A percentile compares a stretch with the other conserved stretches of the same genome.
Conservation (phyloP, 2,888 invertebrate species). For the Phalera bucephala region DNA sequence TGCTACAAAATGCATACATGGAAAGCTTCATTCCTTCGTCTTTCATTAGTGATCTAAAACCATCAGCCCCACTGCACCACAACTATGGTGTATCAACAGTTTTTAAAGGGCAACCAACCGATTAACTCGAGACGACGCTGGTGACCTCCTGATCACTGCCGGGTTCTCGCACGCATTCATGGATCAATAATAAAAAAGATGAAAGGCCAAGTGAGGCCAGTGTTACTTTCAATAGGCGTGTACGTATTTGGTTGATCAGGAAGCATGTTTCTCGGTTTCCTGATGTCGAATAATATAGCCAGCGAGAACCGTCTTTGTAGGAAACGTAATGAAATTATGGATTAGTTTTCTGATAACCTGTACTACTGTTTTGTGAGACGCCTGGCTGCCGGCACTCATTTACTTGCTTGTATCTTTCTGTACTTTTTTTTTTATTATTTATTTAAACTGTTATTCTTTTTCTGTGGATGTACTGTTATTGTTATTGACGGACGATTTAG, state of each 20-base stretch:
- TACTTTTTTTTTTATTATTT: no score
- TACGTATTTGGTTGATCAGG: conserved; percentile 57
- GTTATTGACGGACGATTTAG: no score
- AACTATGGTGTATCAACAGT: conserved; percentile 49
- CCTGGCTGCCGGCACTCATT: no score
- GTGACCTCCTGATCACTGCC: conserved; percentile 63
- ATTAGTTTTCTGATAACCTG: not conserved
- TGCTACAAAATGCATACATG: no score
- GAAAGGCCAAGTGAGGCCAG: conserved; percentile 56
- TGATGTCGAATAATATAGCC: conserved; percentile 25
- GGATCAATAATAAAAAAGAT: conserved; percentile 54
- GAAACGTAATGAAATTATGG: not conserved
- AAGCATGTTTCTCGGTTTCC: conserved; percentile 50
- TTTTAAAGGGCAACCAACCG: conserved; percentile 58
- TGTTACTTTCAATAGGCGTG: conserved; percentile 45
- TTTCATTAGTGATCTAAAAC: no score
- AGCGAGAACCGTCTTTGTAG: not conserved
- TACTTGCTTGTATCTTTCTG: no score
- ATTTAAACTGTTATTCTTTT: no score
- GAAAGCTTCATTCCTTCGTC: no score
- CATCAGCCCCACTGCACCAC: conserved; percentile 35
- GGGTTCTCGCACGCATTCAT: conserved; percentile 55
- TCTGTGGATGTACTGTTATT: no score
- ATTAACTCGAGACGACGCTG: conserved; percentile 56
- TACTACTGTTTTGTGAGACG: not conserved